Base-by-base conservation (phyloP, 2,888 invertebrate species). In the Brenthis daphne region DNA sequence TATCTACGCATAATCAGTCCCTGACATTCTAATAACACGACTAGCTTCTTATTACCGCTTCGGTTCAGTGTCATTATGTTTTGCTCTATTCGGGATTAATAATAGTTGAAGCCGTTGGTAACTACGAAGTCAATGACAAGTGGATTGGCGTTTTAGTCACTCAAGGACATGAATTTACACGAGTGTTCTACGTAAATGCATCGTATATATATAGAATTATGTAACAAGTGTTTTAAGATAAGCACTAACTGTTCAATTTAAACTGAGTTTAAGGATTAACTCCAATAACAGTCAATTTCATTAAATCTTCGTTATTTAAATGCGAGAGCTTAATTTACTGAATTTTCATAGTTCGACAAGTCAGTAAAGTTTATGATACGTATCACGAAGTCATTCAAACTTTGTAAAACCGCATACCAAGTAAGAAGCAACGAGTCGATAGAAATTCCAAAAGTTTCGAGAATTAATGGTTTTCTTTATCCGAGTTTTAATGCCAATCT, bases 1-100 rank as follows among this genome's bases (percentile, higher is more conserved):
- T 85, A 86, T 81, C 80, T 77, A 66, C 72, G 75, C 75, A 80
- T 83, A 85, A 85, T 83, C 81, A 82, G 74, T 79, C 80, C 81
- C 80, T 74, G 74, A 75, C 76, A 73, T 75, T 75, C 74, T 74
- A 75, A 74, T 74, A 74, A 76, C 81, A 79, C 78, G 79, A 79
- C 78, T 76, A 80, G 80, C 77, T 81, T 84, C 85, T 86, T 86
- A 85, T 85, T 82, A 77, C 63, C 51, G 20, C 55, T 57, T 64
- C 56, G 47, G 43, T 20, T 67, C 48, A 33, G 47, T 68, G 65
- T 67, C 60, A 69, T 71, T 69, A 72, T 64, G 65, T 68, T 64
- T 68, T 58, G 67, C 60, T 73, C 69, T 72, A 71, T 74, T 70
- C 67, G 60, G 68, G 64, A 68, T 70, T 68, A 71, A 69, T 70